Evolutionary conservation across 37 sponge, comb jelly and placozoan genomes (phyloP).

Genomic region (Petrosia ficiformis): DNA sequence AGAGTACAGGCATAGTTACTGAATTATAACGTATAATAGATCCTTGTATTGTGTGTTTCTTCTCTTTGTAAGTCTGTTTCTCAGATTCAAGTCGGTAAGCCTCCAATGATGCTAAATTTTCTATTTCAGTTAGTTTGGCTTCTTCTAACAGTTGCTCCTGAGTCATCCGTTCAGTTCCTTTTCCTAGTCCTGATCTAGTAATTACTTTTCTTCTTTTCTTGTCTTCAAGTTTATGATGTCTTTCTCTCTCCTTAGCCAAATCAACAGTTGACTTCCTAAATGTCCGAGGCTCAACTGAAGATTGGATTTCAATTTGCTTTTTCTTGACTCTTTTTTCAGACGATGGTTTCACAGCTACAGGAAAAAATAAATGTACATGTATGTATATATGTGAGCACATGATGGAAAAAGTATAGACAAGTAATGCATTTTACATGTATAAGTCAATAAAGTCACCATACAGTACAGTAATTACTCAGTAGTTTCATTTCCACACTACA

Average conservation of each 20-base stretch:
- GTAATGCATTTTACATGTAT: too few species aligned
- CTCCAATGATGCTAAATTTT: constrained; percentile 87
- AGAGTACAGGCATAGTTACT: constrained; percentile 65
- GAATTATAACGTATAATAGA: constrained; percentile 83
- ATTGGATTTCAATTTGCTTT: neutral
- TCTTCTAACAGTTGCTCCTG: constrained; percentile 94
- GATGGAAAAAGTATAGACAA: neutral
- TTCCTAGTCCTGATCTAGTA: neutral
- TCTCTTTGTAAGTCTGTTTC: constrained; percentile 66
- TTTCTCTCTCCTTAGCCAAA: constrained; percentile 15
- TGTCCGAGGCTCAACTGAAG: constrained; percentile 14
- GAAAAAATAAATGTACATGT: neutral
- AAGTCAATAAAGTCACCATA: too few species aligned
- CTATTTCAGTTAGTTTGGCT: constrained; percentile 85
- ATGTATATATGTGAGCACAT: neutral
- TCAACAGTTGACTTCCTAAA: constrained; percentile 65
- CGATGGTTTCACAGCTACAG: neutral
- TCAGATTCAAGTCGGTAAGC: constrained; percentile 90
- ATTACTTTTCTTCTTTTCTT: constrained; percentile 5
- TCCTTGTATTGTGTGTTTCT: constrained; percentile 56
- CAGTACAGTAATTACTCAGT: too few species aligned
- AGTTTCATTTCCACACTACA: too few species aligned
- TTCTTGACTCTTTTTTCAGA: neutral
- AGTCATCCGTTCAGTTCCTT: constrained; percentile 40
- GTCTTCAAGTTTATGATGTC: constrained; percentile 45